phyloP scores from a whole-genome alignment of 2,888 invertebrate genomes.

The Empis livida region DNA sequence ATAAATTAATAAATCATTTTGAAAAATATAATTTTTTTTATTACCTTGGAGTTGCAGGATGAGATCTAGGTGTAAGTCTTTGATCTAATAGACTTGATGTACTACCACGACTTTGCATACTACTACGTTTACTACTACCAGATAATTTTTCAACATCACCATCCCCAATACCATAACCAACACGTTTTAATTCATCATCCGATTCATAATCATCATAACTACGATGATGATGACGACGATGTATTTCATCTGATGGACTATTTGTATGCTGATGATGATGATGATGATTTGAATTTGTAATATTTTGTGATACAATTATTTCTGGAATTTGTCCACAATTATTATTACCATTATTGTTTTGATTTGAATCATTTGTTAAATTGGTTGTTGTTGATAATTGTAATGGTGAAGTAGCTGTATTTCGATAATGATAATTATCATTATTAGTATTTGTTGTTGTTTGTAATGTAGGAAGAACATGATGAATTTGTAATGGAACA shows the following conservation, averaged over 20 bases:
- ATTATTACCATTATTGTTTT: slow-evolving; percentile 10
- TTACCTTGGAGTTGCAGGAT: slow-evolving; percentile 83
- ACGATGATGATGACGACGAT: slow-evolving; percentile 39
- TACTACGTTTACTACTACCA: slow-evolving; percentile 78
- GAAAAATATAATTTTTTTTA: slow-evolving; percentile 6
- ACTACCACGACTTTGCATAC: slow-evolving; percentile 83
- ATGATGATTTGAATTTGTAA: slow-evolving; percentile 9
- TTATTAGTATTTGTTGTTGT: slow-evolving; percentile 12
- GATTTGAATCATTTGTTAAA: slow-evolving; percentile 12
- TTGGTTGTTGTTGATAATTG: slow-evolving; percentile 16
- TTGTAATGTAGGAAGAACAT: slow-evolving; percentile 30
- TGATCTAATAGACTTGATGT: slow-evolving; percentile 73
- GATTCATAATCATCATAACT: slow-evolving; percentile 73
- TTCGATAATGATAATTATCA: slow-evolving; percentile 40
- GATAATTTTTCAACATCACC: slow-evolving; percentile 59
- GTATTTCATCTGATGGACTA: slow-evolving; percentile 34
- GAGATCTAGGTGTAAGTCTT: slow-evolving; percentile 78
- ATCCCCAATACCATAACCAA: slow-evolving; percentile 53
- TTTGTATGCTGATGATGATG: slow-evolving; percentile 3
- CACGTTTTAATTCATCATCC: slow-evolving; percentile 77
- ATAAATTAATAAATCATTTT: neutral
- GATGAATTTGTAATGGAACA: slow-evolving; percentile 27
- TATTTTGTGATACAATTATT: slow-evolving; percentile 27
- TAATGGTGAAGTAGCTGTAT: slow-evolving; percentile 47
- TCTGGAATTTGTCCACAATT: slow-evolving; percentile 21